phyloP scores from a whole-genome alignment of 2,797 vertebrate genomes.

The Semotilus atromaculatus region DNA sequence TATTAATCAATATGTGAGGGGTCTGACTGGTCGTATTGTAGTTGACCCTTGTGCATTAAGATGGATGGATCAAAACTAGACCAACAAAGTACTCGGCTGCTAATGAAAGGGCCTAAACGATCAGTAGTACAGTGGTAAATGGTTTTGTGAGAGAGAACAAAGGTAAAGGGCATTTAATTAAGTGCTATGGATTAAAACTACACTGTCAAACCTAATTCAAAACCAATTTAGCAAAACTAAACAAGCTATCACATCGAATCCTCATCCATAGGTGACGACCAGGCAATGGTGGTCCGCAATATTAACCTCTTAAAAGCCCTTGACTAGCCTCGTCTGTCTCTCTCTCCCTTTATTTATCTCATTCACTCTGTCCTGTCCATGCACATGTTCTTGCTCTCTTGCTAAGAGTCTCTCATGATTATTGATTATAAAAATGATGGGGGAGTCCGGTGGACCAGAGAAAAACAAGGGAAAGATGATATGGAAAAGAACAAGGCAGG shows the following conservation, averaged over 20 bases:
- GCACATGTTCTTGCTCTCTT: constrained; percentile 61
- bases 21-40: constrained; percentile 66
- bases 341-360: constrained; percentile 50
- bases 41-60: constrained; percentile 75
- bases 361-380: constrained; percentile 62
- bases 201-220: constrained; percentile 70
- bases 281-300: constrained; percentile 63
- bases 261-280: constrained; percentile 67
- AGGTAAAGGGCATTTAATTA: constrained; percentile 74
- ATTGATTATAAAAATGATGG: constrained; percentile 37
- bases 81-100: constrained; percentile 48
- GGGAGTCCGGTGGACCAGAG: background rate
- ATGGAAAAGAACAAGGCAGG: constrained; percentile 43
- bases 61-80: constrained; percentile 55
- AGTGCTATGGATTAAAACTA: constrained; percentile 71
- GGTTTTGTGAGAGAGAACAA: constrained; percentile 55
- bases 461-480: constrained; percentile 32
- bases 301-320: constrained; percentile 76
- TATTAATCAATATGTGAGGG: constrained; percentile 73
- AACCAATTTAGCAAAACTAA: constrained; percentile 75
- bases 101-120: constrained; percentile 73
- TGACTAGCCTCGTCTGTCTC: constrained; percentile 66
- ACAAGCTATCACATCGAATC: constrained; percentile 79
- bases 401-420: constrained; percentile 37
- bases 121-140: constrained; percentile 69